Evolutionary conservation across 2,888 invertebrate genomes (phyloP), one percentile per base, ranked within the genome.

Genomic region (Polyploca ridens): DNA sequence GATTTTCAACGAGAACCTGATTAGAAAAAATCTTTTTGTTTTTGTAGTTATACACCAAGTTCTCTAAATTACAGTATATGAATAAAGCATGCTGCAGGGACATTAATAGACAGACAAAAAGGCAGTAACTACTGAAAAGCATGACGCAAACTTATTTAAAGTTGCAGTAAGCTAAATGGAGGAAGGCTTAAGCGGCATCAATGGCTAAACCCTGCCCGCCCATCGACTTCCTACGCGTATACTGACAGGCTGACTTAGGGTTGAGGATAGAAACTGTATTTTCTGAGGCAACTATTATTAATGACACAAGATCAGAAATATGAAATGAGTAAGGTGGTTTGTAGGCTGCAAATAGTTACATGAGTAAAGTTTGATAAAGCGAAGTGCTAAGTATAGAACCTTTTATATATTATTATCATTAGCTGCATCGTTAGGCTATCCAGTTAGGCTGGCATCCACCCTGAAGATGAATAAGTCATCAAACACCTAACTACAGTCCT

Each of bases 81-180:
- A 27, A n/a, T 5, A 16, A 10, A 54, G 10, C 0, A 54, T 19
- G 10, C 19, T 10, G 54, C 10, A 19, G 8, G 10, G 54, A 19
- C 16, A 2, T 44, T 38, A 44, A 13, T 44, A 46, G 10, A n/a
- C 16, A 8, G 16, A 54, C 54, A 7, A 19, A 54, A 54, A 54
- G 54, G 54, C 7, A 54, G 54, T 16, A 10, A 10, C 10, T 14
- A n/a, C 46, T 16, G 19, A 5, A 54, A 54, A 19, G 6, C 46
- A 46, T 46, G 46, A 46, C 46, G 46, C 46, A 54, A 19, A 19
- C 19, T 46, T 46, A 54, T 54, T 54, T 54, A 54, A 54, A 54
- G 54, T 8, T 54, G 19, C 19, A n/a, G 54, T 54, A 54, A 54
- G 54, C 54, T 19, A 54, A 54, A 54, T 54, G 19, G 54, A 54